Evolutionary conservation across 2,113 vertebrate genomes (phyloP).

Genomic region (Paramisgurnus dabryanus): DNA sequence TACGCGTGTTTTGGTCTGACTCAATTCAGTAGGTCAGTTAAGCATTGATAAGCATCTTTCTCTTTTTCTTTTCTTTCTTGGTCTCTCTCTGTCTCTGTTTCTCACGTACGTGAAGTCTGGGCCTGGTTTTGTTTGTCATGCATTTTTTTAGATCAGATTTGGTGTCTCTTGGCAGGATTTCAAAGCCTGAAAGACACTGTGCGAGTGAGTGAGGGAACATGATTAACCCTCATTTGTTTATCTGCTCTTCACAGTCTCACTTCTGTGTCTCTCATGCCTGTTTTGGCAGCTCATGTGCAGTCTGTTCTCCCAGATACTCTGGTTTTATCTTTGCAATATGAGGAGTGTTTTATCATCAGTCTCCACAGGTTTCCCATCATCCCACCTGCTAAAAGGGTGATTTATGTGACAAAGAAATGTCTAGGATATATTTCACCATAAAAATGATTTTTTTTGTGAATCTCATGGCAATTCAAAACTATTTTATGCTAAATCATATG

Average conservation of each 20-base stretch:
- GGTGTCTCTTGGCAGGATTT: constrained; percentile 5
- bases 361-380: not conserved
- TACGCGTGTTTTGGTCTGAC: constrained; percentile 30
- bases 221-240: constrained; percentile 10
- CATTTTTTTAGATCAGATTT: constrained; percentile 40
- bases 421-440: not conserved
- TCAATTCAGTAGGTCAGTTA: constrained; percentile 48
- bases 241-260: constrained; percentile 1
- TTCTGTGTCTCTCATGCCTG: not conserved
- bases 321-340: not conserved
- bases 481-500: no score
- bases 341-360: not conserved
- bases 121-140: constrained; percentile 29
- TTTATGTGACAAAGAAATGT: not conserved
- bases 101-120: not conserved
- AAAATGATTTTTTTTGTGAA: not conserved
- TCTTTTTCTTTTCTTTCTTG: not conserved
- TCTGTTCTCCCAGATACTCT: not conserved
- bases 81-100: not conserved
- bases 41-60: constrained; percentile 23
- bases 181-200: constrained; percentile 7
- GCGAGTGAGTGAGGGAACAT: not conserved
- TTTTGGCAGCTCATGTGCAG: not conserved
- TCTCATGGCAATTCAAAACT: no score
- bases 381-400: not conserved